Percentiles rank a stretch among this genome's conserved stretches.
These are phyloP conservation scores for Heloderma charlesbogerti DNA, from an alignment of 2,113 vertebrate genomes.

Conservation along the genomic window DNA sequence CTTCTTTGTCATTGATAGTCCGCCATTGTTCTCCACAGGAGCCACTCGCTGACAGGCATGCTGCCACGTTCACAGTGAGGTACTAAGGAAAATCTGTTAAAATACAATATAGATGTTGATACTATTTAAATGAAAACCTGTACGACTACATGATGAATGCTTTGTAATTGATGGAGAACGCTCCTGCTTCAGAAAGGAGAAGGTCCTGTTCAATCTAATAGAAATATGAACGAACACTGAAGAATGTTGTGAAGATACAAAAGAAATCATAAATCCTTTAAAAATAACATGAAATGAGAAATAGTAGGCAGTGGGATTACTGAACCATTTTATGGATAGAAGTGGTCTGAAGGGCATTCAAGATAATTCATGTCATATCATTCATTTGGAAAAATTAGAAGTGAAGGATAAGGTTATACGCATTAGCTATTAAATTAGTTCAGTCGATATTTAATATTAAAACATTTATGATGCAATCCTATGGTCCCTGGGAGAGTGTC, in stretches of 20 bases:
- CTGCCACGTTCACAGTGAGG: constrained; percentile 16
- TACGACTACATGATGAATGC: constrained; percentile 44
- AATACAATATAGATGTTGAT: constrained; percentile 46
- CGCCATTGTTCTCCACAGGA: constrained; percentile 53
- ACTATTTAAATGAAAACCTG: constrained; percentile 39
- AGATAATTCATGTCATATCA: neutral
- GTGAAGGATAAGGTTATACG: neutral
- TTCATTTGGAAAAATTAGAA: neutral
- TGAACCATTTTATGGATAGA: neutral
- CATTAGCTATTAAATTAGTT: neutral
- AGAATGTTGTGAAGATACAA: neutral
- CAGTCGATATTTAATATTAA: neutral
- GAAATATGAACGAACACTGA: neutral
- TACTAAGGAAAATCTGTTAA: constrained; percentile 43
- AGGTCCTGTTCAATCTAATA: neutral
- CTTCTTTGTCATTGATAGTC: constrained; percentile 57
- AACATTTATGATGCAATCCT: too few species aligned
- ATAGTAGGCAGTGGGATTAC: neutral
- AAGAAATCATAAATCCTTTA: neutral
- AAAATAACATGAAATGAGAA: neutral
- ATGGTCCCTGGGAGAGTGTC: too few species aligned
- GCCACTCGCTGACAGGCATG: constrained; percentile 31
- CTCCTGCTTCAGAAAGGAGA: constrained; percentile 21
- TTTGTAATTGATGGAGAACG: constrained; percentile 50
- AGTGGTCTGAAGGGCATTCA: neutral